Conservation (phyloP, 2,888 invertebrate species). For the Leistus spinibarbis region DNA sequence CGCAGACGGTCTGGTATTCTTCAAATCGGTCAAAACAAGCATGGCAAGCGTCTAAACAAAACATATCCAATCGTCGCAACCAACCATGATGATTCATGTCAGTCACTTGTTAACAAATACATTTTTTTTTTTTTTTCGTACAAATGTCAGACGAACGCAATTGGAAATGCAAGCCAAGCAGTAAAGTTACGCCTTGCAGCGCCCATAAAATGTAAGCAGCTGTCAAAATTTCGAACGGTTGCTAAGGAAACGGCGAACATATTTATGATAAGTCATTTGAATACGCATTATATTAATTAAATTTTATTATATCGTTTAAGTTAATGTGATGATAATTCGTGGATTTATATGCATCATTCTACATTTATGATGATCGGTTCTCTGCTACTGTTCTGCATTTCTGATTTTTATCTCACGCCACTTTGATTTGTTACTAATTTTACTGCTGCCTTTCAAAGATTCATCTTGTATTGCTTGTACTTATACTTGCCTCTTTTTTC, state of each 20-base stretch:
- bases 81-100: background rate
- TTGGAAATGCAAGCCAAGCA: background rate
- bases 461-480: too few relatives aligned
- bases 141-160: background rate
- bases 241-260: slow-evolving; percentile 10
- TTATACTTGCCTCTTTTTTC: too few relatives aligned
- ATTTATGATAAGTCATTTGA: slow-evolving; percentile 36
- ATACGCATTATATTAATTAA: slow-evolving; percentile 38
- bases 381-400: slow-evolving; percentile 31
- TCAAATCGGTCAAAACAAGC: slow-evolving; percentile 5
- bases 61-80: background rate
- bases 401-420: slow-evolving; percentile 27
- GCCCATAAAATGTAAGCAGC: background rate
- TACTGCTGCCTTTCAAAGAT: background rate
- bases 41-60: background rate
- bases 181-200: background rate
- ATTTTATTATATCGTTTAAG: slow-evolving; percentile 34
- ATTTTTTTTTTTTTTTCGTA: too few relatives aligned
- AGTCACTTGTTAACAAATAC: slow-evolving; percentile 4
- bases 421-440: background rate
- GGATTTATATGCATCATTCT: slow-evolving; percentile 35
- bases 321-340: slow-evolving; percentile 35
- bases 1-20: background rate
- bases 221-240: slow-evolving; percentile 4
- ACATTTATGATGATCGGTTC: slow-evolving; percentile 7